A percentile compares a stretch with the other conserved stretches of the same genome.
Evolutionary conservation across 2,888 invertebrate genomes (phyloP).

Genomic region (Chrysotoxum bicinctum): DNA sequence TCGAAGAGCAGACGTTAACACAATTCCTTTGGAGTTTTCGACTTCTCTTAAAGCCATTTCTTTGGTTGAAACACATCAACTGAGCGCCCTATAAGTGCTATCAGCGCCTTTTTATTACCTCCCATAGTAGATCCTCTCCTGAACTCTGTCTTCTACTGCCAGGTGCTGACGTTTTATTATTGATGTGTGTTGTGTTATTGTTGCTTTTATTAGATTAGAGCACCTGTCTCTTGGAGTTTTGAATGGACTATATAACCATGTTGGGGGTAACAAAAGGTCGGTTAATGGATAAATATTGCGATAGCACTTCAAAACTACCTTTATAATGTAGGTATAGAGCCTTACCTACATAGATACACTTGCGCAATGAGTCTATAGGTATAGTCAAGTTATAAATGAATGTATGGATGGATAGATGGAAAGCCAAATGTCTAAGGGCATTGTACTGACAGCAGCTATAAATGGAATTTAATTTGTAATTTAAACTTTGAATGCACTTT

Average conservation of each 20-base stretch:
- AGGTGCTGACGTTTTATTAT: conserved; percentile 67
- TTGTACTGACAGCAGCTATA: conserved; percentile 26
- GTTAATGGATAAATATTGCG: conserved; percentile 73
- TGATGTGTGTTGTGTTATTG: conserved; percentile 65
- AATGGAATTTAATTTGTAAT: conserved; percentile 72
- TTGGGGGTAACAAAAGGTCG: conserved; percentile 65
- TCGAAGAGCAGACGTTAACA: too few species aligned
- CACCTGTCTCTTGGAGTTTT: conserved; percentile 60
- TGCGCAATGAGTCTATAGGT: conserved; percentile 32
- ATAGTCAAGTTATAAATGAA: not conserved
- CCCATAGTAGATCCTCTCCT: not conserved
- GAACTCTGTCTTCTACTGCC: conserved; percentile 12
- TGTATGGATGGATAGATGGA: not conserved
- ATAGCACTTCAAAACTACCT: conserved; percentile 70
- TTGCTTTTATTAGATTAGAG: conserved; percentile 71
- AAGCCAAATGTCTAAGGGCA: conserved; percentile 29
- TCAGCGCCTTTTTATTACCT: not conserved
- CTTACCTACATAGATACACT: conserved; percentile 2
- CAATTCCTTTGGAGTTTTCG: too few species aligned
- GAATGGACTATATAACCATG: conserved; percentile 24
- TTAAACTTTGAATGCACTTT: conserved; percentile 51
- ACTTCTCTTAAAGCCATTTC: too few species aligned
- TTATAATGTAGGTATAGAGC: not conserved
- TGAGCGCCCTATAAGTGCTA: not conserved
- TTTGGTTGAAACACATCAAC: too few species aligned